These are phyloP conservation scores for Acanthis flammea DNA, from an alignment of 2,797 vertebrate genomes.

Conservation along the genomic window DNA sequence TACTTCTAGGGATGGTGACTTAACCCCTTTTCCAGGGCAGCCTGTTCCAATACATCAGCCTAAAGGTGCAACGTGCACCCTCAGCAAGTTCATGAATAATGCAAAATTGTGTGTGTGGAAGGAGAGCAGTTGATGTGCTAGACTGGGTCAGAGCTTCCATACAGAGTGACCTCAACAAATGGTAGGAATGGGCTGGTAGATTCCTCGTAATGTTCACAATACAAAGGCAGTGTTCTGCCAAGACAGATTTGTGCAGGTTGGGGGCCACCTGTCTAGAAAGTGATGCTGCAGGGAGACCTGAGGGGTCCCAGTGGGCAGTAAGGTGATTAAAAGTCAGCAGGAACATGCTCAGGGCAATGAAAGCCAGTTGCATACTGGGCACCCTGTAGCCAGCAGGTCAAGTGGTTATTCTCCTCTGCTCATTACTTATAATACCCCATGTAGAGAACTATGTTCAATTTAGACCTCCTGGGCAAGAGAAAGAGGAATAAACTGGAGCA, in stretches of 20 bases:
- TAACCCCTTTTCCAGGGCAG: not conserved
- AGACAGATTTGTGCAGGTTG: not conserved
- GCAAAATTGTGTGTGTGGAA: not conserved
- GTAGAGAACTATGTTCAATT: not conserved
- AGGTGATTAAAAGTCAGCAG: not conserved
- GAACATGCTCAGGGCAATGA: not conserved
- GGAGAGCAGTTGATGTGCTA: not conserved
- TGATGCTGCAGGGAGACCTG: not conserved
- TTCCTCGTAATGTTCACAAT: not conserved
- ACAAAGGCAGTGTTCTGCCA: not conserved
- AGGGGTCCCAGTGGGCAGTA: rapidly evolving
- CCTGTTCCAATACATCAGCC: not conserved
- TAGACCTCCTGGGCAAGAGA: not conserved
- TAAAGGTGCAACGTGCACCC: not conserved
- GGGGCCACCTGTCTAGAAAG: not conserved
- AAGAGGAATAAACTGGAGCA: not conserved
- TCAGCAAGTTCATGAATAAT: not conserved
- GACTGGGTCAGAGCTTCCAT: not conserved
- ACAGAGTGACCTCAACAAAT: not conserved
- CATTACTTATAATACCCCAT: not conserved
- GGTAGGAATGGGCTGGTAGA: not conserved
- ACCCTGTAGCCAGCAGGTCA: not conserved
- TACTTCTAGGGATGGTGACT: not conserved
- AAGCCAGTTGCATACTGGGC: not conserved
- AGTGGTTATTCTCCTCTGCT: not conserved